Evolutionary conservation across 2,113 vertebrate genomes (phyloP), one percentile per base, ranked within the genome.

Genomic region (Myrmophylax atrothorax): DNA sequence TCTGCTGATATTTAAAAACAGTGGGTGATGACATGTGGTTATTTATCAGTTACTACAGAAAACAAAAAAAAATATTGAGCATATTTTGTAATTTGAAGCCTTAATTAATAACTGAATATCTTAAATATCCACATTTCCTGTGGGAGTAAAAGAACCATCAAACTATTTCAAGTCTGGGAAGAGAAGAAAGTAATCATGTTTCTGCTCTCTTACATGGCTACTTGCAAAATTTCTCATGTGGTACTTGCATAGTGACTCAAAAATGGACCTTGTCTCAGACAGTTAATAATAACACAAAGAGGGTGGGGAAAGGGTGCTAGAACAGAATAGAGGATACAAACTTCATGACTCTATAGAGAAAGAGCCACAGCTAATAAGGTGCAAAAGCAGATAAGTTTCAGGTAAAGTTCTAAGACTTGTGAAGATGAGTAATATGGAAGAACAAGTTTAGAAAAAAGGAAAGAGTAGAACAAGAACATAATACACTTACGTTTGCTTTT

Each of bases 401-500:
- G 70, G 47, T 38, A 70, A 82, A 78, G 29, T 86, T 92, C 42
- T 40, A 77, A 74, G 52, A 55, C 38, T 83, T 74, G 37, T 88
- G 50, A 89, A 91, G 76, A 93, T 35, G 12, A 75, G 53, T 10
- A 59, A 64, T 56, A 59, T 18, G 67, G 28, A 74, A 95, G 38
- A 94, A 68, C 18, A 6, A 33, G 19, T 64, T 91, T 38, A 90
- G 52, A 93, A 46, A 35, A 80, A 86, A 91, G 40, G 49, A 68
- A 56, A 50, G 26, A 53, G 14, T 42, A 67, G 25, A 84, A 79
- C 7, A 52, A 84, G 46, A 91, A 80, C 23, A 13, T 18, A 56
- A 29, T 12, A 25, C 6, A 85, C 93, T 94, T 97, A 99, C 99
- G 98, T 99, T 97, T 6, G 98, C 98, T 96, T 97, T 98, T 75